Percentiles rank a stretch among this genome's conserved stretches.
Conservation (phyloP, 2,797 vertebrate species). For the Arnoldichthys spilopterus region DNA sequence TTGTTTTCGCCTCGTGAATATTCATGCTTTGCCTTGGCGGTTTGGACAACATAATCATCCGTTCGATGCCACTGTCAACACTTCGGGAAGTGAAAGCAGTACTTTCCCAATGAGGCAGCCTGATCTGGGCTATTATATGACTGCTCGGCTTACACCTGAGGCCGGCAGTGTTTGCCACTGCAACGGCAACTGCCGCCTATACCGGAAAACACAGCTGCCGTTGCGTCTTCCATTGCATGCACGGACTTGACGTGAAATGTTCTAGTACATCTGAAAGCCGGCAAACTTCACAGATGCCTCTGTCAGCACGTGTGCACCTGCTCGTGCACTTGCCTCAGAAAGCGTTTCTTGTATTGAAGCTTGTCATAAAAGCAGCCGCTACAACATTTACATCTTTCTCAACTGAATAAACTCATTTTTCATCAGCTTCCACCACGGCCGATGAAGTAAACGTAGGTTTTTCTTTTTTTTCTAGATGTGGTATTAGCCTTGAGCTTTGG, state of each 20-base stretch:
- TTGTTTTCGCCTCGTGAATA: conserved; percentile 65
- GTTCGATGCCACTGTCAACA: conserved; percentile 62
- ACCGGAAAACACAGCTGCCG: neutral
- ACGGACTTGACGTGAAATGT: neutral
- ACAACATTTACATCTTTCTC: neutral
- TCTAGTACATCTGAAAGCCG: conserved; percentile 1
- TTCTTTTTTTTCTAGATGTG: neutral
- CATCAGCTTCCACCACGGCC: no score
- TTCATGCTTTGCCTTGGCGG: conserved; percentile 59
- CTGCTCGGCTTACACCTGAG: conserved; percentile 68
- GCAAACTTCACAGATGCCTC: neutral
- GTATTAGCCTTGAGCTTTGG: conserved; percentile 6
- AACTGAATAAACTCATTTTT: neutral
- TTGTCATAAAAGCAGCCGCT: neutral
- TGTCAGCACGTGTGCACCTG: neutral
- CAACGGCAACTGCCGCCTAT: neutral
- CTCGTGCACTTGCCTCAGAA: neutral
- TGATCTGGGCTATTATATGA: conserved; percentile 53
- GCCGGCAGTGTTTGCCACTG: conserved; percentile 58
- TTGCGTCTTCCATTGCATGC: neutral
- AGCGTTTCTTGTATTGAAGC: neutral
- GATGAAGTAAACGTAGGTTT: neutral
- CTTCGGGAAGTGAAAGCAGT: conserved; percentile 54
- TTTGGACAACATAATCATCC: conserved; percentile 67
- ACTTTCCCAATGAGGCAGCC: conserved; percentile 52